phyloP scores from a whole-genome alignment of 2,888 invertebrate species.

The Drosophila glabriapex region DNA sequence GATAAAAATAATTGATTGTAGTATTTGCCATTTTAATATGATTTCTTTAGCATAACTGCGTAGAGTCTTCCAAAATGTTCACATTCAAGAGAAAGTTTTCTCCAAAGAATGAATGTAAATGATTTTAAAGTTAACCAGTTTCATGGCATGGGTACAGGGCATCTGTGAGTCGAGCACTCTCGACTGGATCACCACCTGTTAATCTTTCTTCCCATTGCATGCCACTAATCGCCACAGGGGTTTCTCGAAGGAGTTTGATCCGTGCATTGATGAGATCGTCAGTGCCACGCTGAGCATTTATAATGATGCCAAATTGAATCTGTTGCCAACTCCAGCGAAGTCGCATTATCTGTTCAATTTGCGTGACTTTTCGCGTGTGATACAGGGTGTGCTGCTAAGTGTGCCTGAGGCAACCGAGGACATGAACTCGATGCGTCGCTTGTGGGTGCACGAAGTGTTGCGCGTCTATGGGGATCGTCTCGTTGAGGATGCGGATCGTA shows the following conservation, averaged over 20 bases:
- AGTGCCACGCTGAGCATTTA: constrained; percentile 94
- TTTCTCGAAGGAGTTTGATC: constrained; percentile 97
- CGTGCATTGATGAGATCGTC: constrained; percentile 95
- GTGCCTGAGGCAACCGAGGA: constrained; percentile 97
- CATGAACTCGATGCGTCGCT: constrained; percentile 92
- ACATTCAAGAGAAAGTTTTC: no score
- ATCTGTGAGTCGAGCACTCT: not conserved
- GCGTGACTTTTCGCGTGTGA: constrained; percentile 96
- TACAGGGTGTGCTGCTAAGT: constrained; percentile 95
- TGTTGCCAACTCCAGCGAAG: constrained; percentile 96
- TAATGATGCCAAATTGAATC: constrained; percentile 91
- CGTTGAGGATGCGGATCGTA: constrained; percentile 92
- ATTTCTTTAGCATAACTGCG: no score
- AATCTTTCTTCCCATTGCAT: not conserved
- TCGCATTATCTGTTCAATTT: constrained; percentile 98
- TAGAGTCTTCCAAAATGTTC: no score
- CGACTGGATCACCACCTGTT: not conserved
- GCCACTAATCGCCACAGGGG: constrained; percentile 87
- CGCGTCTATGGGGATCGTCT: constrained; percentile 97
- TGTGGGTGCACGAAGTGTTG: constrained; percentile 97
- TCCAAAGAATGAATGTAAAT: no score
- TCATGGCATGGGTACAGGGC: not conserved
- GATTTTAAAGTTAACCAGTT: not conserved
- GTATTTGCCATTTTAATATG: no score
- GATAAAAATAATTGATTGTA: no score